These are phyloP conservation scores for Odontophorus gujanensis DNA, from an alignment of 2,113 vertebrate genomes.

Conservation along the genomic window DNA sequence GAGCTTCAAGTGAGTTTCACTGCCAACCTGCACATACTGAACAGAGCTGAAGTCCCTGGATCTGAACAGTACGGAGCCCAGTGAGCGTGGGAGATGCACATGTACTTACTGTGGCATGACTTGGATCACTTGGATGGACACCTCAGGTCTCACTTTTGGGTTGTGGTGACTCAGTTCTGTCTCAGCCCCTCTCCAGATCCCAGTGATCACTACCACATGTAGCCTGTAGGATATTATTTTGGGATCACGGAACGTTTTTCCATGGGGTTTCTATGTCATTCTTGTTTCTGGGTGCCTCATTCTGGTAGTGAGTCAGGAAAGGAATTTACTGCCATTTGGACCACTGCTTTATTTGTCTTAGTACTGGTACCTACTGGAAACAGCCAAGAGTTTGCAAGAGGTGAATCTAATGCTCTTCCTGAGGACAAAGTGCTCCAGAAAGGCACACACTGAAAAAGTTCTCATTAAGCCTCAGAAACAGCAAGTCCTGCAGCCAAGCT, in stretches of 20 bases:
- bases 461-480: neutral
- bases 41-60: neutral
- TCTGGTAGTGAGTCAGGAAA: neutral
- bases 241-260: neutral
- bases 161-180: neutral
- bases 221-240: neutral
- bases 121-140: neutral
- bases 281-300: neutral
- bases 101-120: too few relatives aligned
- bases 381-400: neutral
- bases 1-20: neutral
- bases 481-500: neutral
- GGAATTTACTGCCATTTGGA: neutral
- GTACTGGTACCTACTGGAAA: neutral
- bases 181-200: neutral
- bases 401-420: neutral
- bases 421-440: neutral
- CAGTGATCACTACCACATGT: neutral
- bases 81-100: accelerated
- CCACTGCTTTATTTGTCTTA: neutral
- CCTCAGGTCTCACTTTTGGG: neutral
- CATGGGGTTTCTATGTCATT: neutral
- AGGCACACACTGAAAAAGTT: neutral
- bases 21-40: neutral
- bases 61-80: accelerated